Base-by-base conservation (phyloP, 2,797 vertebrate species). In the Sebastes wilsoni region DNA sequence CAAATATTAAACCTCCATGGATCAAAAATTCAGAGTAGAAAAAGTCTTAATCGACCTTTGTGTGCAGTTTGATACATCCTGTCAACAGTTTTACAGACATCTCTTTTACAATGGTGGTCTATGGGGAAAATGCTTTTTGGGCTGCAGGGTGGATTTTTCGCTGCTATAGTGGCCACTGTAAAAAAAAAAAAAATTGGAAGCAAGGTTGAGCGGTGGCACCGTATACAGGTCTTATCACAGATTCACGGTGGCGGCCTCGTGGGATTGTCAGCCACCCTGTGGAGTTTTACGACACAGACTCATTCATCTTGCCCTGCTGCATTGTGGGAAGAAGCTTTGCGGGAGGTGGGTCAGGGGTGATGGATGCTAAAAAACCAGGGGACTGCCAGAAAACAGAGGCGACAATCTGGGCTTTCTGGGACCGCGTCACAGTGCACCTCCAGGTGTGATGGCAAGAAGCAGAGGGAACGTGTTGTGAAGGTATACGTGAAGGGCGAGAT, bases 371-470 rank as follows among this genome's bases (percentile, higher is more conserved):
- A 66, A 77, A 85, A 83, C 82, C 80, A 72, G 2, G 34, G 81
- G 72, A 75, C 79, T 93, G 95, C 94, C 94, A 93, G 92, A 75
- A 79, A 81, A 86, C 81, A 87, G 86, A 87, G 89, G 91, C 78
- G 92, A 94, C 95, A 96, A 94, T 95, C 93, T 96, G 95, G 90
- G 90, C 83, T 92, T 89, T 88, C 64, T 89, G 91, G 90, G 91
- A 88, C 77, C 4, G 61, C 89, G 91, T 90, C 89, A 66, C 87
- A 46, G 75, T 27, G 82, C 61, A 70, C 66, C 84, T 72, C 86
- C 84, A 87, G 85, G 80, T 86, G 52, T 23, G 69, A 89, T 87
- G 89, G 88, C 89, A 80, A 80, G 20, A 84, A 84, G 68, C 73
- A 38, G 25, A 59, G 82, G 83, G 46, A 76, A 61, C 83, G 14